Percentiles rank a stretch among this genome's conserved stretches.
Evolutionary conservation across 2,797 vertebrate species (phyloP).

Genomic region (Sternotherus odoratus): DNA sequence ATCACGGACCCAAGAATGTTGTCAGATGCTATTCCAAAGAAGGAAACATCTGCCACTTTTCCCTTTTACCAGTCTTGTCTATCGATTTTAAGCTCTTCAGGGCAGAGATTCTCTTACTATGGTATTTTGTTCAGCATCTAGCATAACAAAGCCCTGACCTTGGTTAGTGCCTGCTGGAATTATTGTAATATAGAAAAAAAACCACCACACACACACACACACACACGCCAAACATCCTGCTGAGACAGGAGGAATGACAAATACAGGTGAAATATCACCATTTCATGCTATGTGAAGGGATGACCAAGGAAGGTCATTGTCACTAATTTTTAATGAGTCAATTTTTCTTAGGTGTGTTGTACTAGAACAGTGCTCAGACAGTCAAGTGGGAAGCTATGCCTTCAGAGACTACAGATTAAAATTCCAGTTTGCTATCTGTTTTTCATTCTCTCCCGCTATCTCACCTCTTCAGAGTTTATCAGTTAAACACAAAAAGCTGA

Average conservation of each 20-base stretch:
- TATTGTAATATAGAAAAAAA: neutral
- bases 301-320: neutral
- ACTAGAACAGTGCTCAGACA: neutral
- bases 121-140: neutral
- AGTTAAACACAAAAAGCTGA: too few relatives aligned
- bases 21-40: neutral
- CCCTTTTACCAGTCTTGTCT: neutral
- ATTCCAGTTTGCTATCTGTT: neutral
- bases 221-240: neutral
- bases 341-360: neutral
- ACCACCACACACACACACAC: too few relatives aligned
- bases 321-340: neutral
- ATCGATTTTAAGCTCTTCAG: neutral
- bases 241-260: neutral
- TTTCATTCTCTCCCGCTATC: neutral
- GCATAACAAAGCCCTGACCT: neutral
- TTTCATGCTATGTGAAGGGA: neutral
- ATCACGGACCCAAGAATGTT: neutral
- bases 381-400: neutral
- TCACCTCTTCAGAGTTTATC: neutral
- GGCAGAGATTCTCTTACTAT: neutral
- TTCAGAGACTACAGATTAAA: neutral
- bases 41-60: neutral
- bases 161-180: neutral
- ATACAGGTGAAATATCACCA: neutral